Base-by-base conservation (phyloP, 2,888 invertebrate species). In the Drosophila tripunctata region DNA sequence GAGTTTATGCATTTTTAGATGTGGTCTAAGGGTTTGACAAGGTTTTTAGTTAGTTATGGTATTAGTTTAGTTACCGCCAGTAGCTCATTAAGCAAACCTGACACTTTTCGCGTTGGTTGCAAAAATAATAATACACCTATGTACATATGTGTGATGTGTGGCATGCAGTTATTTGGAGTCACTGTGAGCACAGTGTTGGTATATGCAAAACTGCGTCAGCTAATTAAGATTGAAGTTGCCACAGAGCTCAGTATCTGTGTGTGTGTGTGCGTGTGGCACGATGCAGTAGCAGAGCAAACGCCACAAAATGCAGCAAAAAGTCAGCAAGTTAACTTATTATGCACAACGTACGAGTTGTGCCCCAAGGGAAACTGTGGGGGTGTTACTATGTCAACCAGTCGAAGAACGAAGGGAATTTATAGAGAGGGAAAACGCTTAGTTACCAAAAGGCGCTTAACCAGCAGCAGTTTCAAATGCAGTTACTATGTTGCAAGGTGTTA, bases 161-260 rank as follows among this genome's bases (percentile, higher is more conserved):
- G 22, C 22, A 22, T 15, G 47, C 33, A 31, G 31, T 40, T 72
- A 33, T 60, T 64, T 60, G n/a, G 54, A 27, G 36, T 21, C 58
- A 48, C 64, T 67, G 64, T 74, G 69, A n/a, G 24, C 21, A 17
- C 12, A 7, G 40, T 64, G 67, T 66, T 58, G 58, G 57, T 56
- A 63, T 67, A 69, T 79, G 79, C 65, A 74, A 82, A 36, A 74
- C 83, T 79, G 84, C 82, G 74, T 76, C 76, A 74, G 77, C 75
- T 83, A 85, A 85, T 83, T 85, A 82, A 82, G 82, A 85, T 82
- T 85, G 82, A 82, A 79, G 85, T 69, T 77, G 79, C 79, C 69
- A 77, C 76, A 84, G 64, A 57, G 76, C 57, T 27, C 27, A n/a
- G n/a, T n/a, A n/a, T 10, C 10, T 43, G 47, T 45, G 44, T 54